Base-by-base conservation (phyloP, 2,797 vertebrate species). In the Serranus cabrilla region DNA sequence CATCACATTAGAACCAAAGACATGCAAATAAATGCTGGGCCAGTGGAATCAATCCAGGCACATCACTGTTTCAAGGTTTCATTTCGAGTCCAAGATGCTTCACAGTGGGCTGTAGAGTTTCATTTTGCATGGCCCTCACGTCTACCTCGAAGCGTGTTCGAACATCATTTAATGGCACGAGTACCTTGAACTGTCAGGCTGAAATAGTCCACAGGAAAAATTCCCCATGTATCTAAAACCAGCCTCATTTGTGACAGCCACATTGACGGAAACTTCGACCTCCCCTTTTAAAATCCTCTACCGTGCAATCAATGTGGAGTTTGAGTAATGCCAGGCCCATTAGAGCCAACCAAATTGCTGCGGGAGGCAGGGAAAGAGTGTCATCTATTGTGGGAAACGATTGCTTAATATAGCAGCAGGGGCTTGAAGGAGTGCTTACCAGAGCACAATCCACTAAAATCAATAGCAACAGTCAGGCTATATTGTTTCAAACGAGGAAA, bases 371-470 rank as follows among this genome's bases (percentile, higher is more conserved):
- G 84, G 86, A 73, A 95, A 94, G 93, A 94, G 86, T 96, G 96
- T 96, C 96, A 95, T 96, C 96, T 93, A 95, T 95, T 93, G 83
- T 93, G 95, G 96, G 90, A 94, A 97, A 95, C 93, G 94, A 97
- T 95, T 95, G 96, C 96, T 97, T 97, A 96, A 97, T 96, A 96
- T 93, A 95, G 94, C 94, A 87, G 91, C 90, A 57, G 94, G 83
- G 93, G 96, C 95, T 96, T 95, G 57, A 71, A 96, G 95, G 95
- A 95, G 89, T 94, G 91, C 95, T 95, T 94, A 93, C 91, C 94
- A 88, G 84, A 94, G 88, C 93, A 91, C 95, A 94, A 85, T 94
- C 95, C 94, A 86, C 90, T 91, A 69, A 88, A 93, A 97, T 98
- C 96, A 93, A 97, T 97, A 94, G 93, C 93, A 91, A 91, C 94